These are phyloP conservation scores for Orthonychiurus folsomi DNA, from an alignment of 2,888 invertebrate species.

Conservation along the genomic window DNA sequence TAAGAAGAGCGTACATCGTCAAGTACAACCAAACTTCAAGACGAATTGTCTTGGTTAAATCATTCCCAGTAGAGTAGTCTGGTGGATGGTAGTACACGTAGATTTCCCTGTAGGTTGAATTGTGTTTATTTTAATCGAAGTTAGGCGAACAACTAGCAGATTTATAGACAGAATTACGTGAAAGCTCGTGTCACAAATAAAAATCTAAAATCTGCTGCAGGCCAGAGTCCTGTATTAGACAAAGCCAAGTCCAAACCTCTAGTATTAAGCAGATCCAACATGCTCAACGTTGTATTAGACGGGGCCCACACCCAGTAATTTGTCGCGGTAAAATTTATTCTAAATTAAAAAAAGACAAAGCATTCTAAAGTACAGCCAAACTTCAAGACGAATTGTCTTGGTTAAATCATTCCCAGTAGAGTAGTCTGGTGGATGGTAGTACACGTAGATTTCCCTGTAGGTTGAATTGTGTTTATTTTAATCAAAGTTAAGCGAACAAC, in stretches of 20 bases:
- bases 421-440: constrained; percentile 9
- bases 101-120: background rate
- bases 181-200: background rate
- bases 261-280: background rate
- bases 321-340: too few species aligned
- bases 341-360: too few species aligned
- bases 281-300: background rate
- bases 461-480: too few species aligned
- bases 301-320: constrained; percentile 8
- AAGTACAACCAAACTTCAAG: background rate
- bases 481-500: too few species aligned
- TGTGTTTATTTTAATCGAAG: too few species aligned
- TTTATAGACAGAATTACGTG: too few species aligned
- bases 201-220: background rate
- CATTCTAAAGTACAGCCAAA: too few species aligned
- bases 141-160: too few species aligned
- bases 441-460: constrained; percentile 10
- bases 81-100: constrained; percentile 12
- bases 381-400: too few species aligned
- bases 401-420: too few species aligned
- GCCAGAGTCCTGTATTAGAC: background rate
- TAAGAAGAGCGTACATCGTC: background rate
- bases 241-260: background rate
- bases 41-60: background rate
- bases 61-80: background rate